Evolutionary conservation across 1,140 invertebrate species (phyloP).

Genomic region (Drosophila suzukii): DNA sequence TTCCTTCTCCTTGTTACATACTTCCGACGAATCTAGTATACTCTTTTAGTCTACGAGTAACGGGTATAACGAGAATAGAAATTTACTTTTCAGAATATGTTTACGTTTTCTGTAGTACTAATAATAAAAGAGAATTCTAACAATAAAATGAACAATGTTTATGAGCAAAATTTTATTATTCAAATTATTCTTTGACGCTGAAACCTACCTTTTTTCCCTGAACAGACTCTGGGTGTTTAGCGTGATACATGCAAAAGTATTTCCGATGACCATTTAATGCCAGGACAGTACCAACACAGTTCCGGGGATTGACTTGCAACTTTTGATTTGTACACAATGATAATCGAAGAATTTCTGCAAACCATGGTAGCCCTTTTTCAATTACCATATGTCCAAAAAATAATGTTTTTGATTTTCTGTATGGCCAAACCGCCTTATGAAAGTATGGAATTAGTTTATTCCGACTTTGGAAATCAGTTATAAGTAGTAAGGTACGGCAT

Average conservation of each 20-base stretch:
- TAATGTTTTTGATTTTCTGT: constrained; percentile 97
- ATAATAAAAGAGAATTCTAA: too few species aligned
- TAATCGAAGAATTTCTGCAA: constrained; percentile 93
- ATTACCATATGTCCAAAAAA: constrained; percentile 97
- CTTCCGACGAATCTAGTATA: too few species aligned
- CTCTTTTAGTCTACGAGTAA: too few species aligned
- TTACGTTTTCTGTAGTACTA: too few species aligned
- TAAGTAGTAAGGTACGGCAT: constrained; percentile 95
- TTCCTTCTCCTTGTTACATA: too few species aligned
- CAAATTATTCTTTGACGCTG: background rate
- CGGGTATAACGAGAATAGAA: too few species aligned
- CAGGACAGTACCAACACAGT: constrained; percentile 98
- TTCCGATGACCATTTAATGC: constrained; percentile 97
- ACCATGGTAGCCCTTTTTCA: constrained; percentile 96
- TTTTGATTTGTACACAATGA: constrained; percentile 92
- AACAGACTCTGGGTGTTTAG: constrained; percentile 90
- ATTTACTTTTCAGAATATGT: too few species aligned
- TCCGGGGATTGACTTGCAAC: constrained; percentile 96
- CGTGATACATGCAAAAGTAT: constrained; percentile 99
- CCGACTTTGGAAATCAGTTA: constrained; percentile 95
- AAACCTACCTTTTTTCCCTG: constrained; percentile 86
- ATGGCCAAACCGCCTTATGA: constrained; percentile 97
- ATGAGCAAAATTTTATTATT: too few species aligned
- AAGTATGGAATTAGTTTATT: constrained; percentile 94
- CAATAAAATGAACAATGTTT: too few species aligned